phyloP scores from a whole-genome alignment of 92 coral and sea anemone species.

The Micromussa lordhowensis region DNA sequence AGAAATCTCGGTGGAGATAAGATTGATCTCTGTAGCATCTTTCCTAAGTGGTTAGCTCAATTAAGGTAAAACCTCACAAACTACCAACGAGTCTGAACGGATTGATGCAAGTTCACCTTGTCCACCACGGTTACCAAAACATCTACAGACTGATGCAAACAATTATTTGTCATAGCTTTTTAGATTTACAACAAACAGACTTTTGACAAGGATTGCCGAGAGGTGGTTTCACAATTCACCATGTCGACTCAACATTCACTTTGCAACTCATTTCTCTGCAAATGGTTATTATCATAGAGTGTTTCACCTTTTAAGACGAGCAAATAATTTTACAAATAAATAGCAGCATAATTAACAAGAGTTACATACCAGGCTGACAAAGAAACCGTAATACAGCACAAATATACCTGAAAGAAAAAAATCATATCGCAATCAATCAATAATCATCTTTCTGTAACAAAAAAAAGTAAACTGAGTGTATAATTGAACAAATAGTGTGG shows the following conservation, averaged over 20 bases:
- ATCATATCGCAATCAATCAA: background rate
- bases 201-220: too few species aligned
- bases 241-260: too few species aligned
- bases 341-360: background rate
- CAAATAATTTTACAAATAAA: background rate
- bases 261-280: too few species aligned
- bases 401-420: constrained; percentile 80
- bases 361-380: constrained; percentile 86
- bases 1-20: constrained; percentile 94
- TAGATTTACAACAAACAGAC: too few species aligned
- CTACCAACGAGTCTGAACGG: background rate
- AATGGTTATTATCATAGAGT: too few species aligned
- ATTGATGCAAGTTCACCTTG: constrained; percentile 14
- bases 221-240: too few species aligned
- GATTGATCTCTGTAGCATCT: constrained; percentile 70
- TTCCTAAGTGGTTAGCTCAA: constrained; percentile 42
- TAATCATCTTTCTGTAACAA: background rate
- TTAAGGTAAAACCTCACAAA: constrained; percentile 19
- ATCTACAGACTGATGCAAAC: too few species aligned
- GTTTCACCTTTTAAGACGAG: too few species aligned
- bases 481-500: background rate
- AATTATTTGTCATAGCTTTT: too few species aligned
- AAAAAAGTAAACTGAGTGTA: background rate
- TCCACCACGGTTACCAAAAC: background rate
- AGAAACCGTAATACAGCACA: constrained; percentile 88